Percentiles rank a stretch among this genome's conserved stretches.
Evolutionary conservation across 2,888 invertebrate species (phyloP).

Genomic region (Scelioninae gen. 2): DNA sequence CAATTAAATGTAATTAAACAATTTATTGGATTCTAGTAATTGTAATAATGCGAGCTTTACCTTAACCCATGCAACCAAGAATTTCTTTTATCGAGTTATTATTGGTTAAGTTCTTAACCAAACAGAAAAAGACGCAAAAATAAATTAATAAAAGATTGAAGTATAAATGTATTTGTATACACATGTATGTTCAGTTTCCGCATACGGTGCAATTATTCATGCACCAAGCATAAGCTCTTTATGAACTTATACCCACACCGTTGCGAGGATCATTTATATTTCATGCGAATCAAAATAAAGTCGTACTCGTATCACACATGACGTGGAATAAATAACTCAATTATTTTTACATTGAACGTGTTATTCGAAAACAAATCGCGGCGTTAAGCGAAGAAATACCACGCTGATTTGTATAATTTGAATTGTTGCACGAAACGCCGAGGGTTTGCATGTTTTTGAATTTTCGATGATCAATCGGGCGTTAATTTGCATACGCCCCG

Average conservation of each 20-base stretch:
- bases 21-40: too few relatives aligned
- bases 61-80: too few relatives aligned
- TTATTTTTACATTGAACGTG: constrained; percentile 31
- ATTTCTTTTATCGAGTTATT: too few relatives aligned
- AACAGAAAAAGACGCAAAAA: not conserved
- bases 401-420: constrained; percentile 38
- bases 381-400: constrained; percentile 17
- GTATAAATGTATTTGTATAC: too few relatives aligned
- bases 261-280: constrained; percentile 24
- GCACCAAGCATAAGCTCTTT: not conserved
- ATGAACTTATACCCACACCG: constrained; percentile 2
- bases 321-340: constrained; percentile 38
- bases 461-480: constrained; percentile 41
- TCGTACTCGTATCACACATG: not conserved
- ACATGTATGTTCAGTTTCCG: too few relatives aligned
- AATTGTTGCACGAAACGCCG: constrained; percentile 40
- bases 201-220: not conserved
- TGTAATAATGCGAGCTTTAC: too few relatives aligned
- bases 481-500: constrained; percentile 35
- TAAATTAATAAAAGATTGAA: too few relatives aligned
- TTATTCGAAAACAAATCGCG: constrained; percentile 34
- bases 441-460: constrained; percentile 39
- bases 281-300: constrained; percentile 27
- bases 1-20: too few relatives aligned
- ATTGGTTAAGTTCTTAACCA: too few relatives aligned